Evolutionary conservation across 2,113 vertebrate genomes (phyloP), one percentile per base, ranked within the genome.

Genomic region (Opisthocomus hoazin): DNA sequence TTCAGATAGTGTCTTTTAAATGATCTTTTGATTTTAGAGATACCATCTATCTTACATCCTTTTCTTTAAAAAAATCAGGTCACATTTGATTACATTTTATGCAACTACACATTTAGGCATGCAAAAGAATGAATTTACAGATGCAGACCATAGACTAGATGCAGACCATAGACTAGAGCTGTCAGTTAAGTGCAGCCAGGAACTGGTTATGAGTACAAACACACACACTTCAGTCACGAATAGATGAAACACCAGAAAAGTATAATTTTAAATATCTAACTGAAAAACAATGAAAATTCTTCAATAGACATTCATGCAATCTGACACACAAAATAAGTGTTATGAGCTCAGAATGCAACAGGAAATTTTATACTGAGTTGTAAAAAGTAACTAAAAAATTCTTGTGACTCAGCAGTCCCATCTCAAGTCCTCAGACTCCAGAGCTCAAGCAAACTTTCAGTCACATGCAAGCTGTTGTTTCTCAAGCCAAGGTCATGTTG

Each of bases 401-500:
- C n/a, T 43, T 68, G 10, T 84, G 76, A 69, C 15, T 93, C 80
- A 92, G 88, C 68, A 66, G 32, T 34, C 53, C 83, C 69, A 90
- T 16, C 45, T 61, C 29, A 48, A 86, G n/a, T 5, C 60, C 82
- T 76, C 22, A 26, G 30, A 78, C 54, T 29, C 43, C 80, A 75
- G 36, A 88, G 65, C 76, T 84, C 53, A 64, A 58, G 36, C 27
- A 39, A 82, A 74, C 23, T 29, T 50, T 34, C 51, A 93, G 48
- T 50, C 66, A 26, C 27, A 37, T 60, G 34, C 56, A 88, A 53
- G 53, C 88, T 75, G 39, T 68, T 84, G 30, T 7, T 96, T 37
- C 65, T 60, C 80, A 84, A 70, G 94, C 73, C 93, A 96, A 93
- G 91, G 90, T 90, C 88, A 87, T 1, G 12, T 12, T 93, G 84